phyloP scores from a whole-genome alignment of 2,797 vertebrate species.

The Bryconaethiops microstoma region DNA sequence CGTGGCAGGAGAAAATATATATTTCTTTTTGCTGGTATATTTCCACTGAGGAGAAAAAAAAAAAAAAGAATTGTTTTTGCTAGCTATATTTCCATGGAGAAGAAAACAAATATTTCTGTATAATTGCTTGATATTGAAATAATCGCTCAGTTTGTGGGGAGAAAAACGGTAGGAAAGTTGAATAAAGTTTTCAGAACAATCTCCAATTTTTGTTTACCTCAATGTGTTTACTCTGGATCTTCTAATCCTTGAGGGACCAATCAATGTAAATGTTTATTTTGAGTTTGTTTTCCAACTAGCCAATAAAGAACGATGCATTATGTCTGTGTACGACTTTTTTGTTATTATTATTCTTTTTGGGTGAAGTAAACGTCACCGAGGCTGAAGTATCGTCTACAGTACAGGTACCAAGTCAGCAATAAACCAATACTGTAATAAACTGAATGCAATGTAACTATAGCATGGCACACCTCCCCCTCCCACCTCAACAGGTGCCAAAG shows the following conservation, averaged over 20 bases:
- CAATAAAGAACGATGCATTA: conserved; percentile 80
- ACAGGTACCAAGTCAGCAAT: background rate
- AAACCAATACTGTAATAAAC: background rate
- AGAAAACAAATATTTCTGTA: conserved; percentile 68
- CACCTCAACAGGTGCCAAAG: conserved; percentile 39
- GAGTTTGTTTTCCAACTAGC: conserved; percentile 76
- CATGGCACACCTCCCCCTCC: conserved; percentile 23
- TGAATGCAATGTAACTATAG: conserved; percentile 15
- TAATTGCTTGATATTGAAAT: conserved; percentile 70
- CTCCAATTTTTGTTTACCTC: conserved; percentile 68
- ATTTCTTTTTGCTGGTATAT: conserved; percentile 55
- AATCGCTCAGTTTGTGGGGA: conserved; percentile 9
- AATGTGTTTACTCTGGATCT: conserved; percentile 63
- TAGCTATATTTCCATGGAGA: conserved; percentile 51
- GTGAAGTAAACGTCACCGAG: too few relatives aligned
- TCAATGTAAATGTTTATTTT: conserved; percentile 74
- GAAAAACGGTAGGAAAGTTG: conserved; percentile 10
- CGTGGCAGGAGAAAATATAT: conserved; percentile 61
- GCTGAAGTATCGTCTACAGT: background rate
- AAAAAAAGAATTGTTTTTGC: conserved; percentile 45
- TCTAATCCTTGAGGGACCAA: conserved; percentile 77
- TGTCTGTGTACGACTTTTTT: conserved; percentile 26
- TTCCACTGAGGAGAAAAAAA: conserved; percentile 37
- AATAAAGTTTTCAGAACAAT: conserved; percentile 67
- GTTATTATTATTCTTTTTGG: too few relatives aligned